phyloP scores from a whole-genome alignment of 2,888 invertebrate species.

The Cheilosia impressa region DNA sequence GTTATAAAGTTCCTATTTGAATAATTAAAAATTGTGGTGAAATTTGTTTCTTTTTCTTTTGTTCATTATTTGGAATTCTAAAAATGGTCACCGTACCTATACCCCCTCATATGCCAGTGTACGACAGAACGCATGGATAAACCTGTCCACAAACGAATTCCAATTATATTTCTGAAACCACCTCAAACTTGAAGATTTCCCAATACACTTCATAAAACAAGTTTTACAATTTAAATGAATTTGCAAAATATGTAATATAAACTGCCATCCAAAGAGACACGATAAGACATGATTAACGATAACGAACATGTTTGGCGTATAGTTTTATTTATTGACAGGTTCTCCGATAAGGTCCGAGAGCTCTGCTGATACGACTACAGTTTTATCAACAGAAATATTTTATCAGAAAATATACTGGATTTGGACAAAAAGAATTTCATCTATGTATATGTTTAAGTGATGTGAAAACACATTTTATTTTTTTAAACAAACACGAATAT shows the following conservation, averaged over 20 bases:
- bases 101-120: too few relatives aligned
- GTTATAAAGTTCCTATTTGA: too few relatives aligned
- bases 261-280: neutral
- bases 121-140: neutral
- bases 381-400: constrained; percentile 14
- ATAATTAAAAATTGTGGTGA: too few relatives aligned
- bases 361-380: neutral
- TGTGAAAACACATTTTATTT: neutral
- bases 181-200: constrained; percentile 47
- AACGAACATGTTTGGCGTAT: constrained; percentile 29
- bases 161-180: neutral
- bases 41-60: too few relatives aligned
- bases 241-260: constrained; percentile 33
- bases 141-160: constrained; percentile 26
- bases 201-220: constrained; percentile 37
- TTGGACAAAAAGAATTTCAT: constrained; percentile 11
- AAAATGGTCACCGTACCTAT: too few relatives aligned
- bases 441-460: neutral
- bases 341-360: constrained; percentile 18
- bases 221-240: constrained; percentile 39
- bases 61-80: too few relatives aligned
- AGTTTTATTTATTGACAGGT: constrained; percentile 35
- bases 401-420: constrained; percentile 3
- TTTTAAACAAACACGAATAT: neutral
- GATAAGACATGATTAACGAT: constrained; percentile 18